Base-by-base conservation (phyloP, 2,113 vertebrate genomes). In the Isurus oxyrinchus region DNA sequence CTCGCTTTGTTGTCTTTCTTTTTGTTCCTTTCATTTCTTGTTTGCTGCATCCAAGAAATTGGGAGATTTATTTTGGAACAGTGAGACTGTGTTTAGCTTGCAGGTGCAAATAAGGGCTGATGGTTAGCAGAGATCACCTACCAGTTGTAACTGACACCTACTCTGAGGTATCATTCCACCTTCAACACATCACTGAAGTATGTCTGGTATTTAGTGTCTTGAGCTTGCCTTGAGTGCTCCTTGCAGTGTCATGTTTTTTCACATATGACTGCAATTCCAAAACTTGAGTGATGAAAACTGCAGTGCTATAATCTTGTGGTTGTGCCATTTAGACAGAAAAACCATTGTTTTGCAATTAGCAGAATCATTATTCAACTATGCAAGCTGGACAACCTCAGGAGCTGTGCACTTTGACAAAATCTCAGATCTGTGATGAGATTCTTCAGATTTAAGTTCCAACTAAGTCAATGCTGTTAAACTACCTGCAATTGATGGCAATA, bases 241-340 rank as follows among this genome's bases (percentile, higher is more conserved):
- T 96, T 97, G 97, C 97, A 97, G 97, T 97, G 97, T 98, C 97
- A 97, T 98, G 97, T 97, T 98, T 97, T 96, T 97, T 97, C 96
- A 97, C 97, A 97, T 97, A 96, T 96, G 96, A 97, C 97, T 97
- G 96, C 97, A 97, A 97, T 97, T 96, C 97, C 97, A 97, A 96
- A 97, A 97, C 97, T 97, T 96, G 96, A 96, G 96, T 97, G 97
- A 97, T 96, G 97, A 97, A 96, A 97, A 96, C 96, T 96, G 49
- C 61, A 96, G 69, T 96, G 96, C 96, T 97, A 95, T 96, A 96
- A 96, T 96, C 72, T 95, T 67, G 67, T 84, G 95, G 96, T 86
- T 96, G 81, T 53, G 94, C 90, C 84, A 96, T 93, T 88, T 94
- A 96, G 96, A 97, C 97, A 97, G 97, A 96, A 96, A 97, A 96